phyloP scores from a whole-genome alignment of 2,113 vertebrate genomes.

The Passer domesticus region DNA sequence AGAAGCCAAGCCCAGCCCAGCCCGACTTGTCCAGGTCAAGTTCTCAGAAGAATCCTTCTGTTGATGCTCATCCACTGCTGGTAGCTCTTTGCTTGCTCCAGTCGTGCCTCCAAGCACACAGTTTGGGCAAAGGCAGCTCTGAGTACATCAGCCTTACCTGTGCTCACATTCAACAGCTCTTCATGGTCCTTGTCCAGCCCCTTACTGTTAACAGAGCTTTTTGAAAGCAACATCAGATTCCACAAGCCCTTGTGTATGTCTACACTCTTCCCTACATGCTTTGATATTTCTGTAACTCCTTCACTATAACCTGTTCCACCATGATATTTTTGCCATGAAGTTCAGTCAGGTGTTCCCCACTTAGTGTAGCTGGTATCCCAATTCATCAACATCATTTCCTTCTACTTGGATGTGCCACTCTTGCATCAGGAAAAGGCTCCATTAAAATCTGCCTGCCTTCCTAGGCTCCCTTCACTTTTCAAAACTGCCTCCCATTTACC shows the following conservation, averaged over 20 bases:
- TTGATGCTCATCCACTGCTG: background rate
- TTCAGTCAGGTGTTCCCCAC: background rate
- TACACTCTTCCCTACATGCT: fast-evolving
- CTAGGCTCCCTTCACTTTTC: background rate
- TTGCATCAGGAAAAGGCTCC: background rate
- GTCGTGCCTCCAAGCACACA: fast-evolving
- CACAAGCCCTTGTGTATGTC: background rate
- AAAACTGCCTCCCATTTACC: background rate
- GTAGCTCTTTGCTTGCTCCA: background rate
- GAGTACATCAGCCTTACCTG: background rate
- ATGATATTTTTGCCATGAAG: background rate
- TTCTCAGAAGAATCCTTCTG: background rate
- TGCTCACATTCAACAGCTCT: background rate
- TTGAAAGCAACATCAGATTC: background rate
- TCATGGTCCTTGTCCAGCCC: background rate
- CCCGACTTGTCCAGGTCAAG: background rate
- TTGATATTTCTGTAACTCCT: background rate
- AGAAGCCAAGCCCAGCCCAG: background rate
- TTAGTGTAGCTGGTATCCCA: background rate
- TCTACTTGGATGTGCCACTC: background rate
- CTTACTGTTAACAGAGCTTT: background rate
- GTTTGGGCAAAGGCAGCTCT: background rate
- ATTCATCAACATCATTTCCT: background rate
- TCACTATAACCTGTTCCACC: background rate
- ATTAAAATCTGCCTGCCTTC: background rate